Evolutionary conservation across 2,888 invertebrate genomes (phyloP).

Genomic region (Taphrorychus bicolor): DNA sequence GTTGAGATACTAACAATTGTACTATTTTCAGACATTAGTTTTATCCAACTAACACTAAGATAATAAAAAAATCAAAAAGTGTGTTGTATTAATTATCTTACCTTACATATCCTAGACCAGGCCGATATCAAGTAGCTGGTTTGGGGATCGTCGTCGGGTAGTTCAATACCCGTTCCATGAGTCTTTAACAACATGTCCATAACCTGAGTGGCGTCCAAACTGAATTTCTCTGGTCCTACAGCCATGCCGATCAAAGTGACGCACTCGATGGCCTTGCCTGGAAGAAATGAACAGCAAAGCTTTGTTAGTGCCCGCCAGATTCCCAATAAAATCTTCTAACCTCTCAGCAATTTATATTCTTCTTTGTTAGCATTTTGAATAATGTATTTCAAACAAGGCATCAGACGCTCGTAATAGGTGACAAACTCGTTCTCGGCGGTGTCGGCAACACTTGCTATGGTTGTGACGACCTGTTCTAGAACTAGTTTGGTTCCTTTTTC

Average conservation of each 20-base stretch:
- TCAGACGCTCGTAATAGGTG: conserved; percentile 89
- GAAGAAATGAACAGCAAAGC: conserved; percentile 11
- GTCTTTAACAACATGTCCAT: conserved; percentile 94
- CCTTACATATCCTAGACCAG: conserved; percentile 98
- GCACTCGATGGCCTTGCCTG: conserved; percentile 94
- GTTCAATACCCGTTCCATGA: conserved; percentile 78
- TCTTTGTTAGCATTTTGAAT: conserved; percentile 91
- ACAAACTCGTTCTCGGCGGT: conserved; percentile 97
- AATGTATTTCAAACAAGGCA: conserved; percentile 96
- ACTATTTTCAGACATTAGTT: too few species aligned
- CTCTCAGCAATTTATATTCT: conserved; percentile 89
- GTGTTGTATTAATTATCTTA: too few species aligned
- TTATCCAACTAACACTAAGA: neutral
- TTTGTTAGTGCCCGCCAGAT: neutral
- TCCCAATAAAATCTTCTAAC: conserved; percentile 56
- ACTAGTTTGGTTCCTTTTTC: conserved; percentile 96
- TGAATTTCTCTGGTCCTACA: conserved; percentile 84
- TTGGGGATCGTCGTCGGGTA: conserved; percentile 96
- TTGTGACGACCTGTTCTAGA: conserved; percentile 97
- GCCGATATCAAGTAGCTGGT: conserved; percentile 98
- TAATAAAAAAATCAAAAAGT: neutral
- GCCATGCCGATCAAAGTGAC: conserved; percentile 95
- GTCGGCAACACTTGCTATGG: conserved; percentile 98
- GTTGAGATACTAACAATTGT: neutral
- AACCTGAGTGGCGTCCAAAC: conserved; percentile 90